phyloP scores from a whole-genome alignment of 2,888 invertebrate species.

The Euproctis similis region DNA sequence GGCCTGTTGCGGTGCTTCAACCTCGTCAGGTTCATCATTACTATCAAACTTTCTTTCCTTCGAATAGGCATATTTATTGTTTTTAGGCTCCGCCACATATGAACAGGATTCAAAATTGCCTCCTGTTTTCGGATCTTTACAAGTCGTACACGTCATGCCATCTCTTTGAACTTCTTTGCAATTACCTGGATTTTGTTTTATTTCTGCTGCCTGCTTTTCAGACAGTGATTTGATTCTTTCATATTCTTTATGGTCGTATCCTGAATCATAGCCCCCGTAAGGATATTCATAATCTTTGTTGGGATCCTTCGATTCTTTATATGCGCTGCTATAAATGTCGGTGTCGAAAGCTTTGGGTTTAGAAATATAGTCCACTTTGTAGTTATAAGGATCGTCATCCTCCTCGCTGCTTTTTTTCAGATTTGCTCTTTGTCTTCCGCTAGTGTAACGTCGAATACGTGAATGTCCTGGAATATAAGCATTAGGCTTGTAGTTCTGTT shows the following conservation, averaged over 20 bases:
- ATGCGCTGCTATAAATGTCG: slow-evolving; percentile 59
- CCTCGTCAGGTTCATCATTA: slow-evolving; percentile 72
- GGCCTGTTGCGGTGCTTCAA: slow-evolving; percentile 53
- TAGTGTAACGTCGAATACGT: slow-evolving; percentile 67
- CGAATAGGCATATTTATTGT: slow-evolving; percentile 81
- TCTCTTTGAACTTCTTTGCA: slow-evolving; percentile 80
- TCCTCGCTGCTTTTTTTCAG: slow-evolving; percentile 49
- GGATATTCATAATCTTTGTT: slow-evolving; percentile 65
- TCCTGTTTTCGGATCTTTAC: slow-evolving; percentile 83
- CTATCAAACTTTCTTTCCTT: slow-evolving; percentile 79
- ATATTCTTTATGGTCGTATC: slow-evolving; percentile 71
- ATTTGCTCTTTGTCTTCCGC: slow-evolving; percentile 57
- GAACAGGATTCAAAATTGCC: slow-evolving; percentile 87
- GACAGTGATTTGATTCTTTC: slow-evolving; percentile 77
- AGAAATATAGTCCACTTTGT: slow-evolving; percentile 63
- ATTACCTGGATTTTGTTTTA: slow-evolving; percentile 77
- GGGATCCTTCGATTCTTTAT: slow-evolving; percentile 55
- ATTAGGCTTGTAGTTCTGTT: slow-evolving; percentile 66
- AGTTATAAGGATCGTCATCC: slow-evolving; percentile 71
- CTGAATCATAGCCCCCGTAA: slow-evolving; percentile 61
- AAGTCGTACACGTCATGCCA: slow-evolving; percentile 82
- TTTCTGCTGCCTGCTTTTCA: slow-evolving; percentile 77
- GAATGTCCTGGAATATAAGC: slow-evolving; percentile 66
- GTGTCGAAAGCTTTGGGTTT: slow-evolving; percentile 71
- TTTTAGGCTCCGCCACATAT: slow-evolving; percentile 83